These are phyloP conservation scores for Ornithorhynchus anatinus DNA, from an alignment of 2,113 vertebrate genomes.

Conservation along the genomic window DNA sequence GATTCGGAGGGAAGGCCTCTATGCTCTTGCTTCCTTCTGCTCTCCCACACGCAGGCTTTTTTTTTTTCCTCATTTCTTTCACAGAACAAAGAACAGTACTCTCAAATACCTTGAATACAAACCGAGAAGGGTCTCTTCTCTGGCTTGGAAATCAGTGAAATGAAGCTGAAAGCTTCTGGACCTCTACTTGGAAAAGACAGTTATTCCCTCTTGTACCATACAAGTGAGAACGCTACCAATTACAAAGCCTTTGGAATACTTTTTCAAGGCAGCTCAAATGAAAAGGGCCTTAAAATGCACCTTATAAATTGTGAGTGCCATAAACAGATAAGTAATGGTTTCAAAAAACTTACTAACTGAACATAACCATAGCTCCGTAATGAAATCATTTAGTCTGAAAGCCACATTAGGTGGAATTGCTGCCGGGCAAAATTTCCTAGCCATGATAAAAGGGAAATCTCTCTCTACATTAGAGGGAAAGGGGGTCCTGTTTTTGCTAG, in stretches of 20 bases:
- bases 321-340: neutral
- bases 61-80: too few species aligned
- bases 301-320: neutral
- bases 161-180: neutral
- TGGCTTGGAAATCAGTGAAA: neutral
- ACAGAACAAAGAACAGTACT: too few species aligned
- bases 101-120: neutral
- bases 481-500: too few species aligned
- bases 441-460: too few species aligned
- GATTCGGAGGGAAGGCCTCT: too few species aligned
- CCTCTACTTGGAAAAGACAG: neutral
- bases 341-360: too few species aligned
- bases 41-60: too few species aligned
- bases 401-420: neutral
- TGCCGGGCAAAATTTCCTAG: too few species aligned
- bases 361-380: neutral
- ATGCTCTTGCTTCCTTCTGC: too few species aligned
- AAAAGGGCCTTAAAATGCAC: neutral
- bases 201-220: neutral
- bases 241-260: neutral
- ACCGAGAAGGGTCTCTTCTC: neutral
- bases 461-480: too few species aligned
- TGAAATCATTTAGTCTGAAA: too few species aligned
- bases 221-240: neutral
- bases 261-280: neutral